Percentiles rank a stretch among this genome's conserved stretches.
Conservation (phyloP, 2,888 invertebrate genomes). For the Drosophila subquinaria region DNA sequence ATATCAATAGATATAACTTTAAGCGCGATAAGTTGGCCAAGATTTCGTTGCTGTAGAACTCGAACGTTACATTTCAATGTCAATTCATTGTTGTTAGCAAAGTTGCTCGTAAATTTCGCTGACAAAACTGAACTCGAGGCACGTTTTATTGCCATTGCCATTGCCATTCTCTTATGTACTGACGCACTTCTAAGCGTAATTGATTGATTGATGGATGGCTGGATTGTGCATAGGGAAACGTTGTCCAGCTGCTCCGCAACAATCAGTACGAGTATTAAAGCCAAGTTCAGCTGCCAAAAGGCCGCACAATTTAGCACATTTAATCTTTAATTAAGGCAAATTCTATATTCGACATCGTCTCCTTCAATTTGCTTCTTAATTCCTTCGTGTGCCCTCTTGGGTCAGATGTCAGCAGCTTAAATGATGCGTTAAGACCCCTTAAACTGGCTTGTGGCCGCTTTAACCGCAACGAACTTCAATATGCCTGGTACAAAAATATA, state of each 20-base stretch:
- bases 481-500: slow-evolving; percentile 16
- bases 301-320: slow-evolving; percentile 67
- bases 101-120: slow-evolving; percentile 72
- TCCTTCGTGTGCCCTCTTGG: slow-evolving; percentile 5
- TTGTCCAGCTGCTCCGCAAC: slow-evolving; percentile 30
- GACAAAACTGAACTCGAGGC: slow-evolving; percentile 62
- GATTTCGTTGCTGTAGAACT: neutral
- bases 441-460: slow-evolving; percentile 66
- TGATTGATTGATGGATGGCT: slow-evolving; percentile 73
- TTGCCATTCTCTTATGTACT: slow-evolving; percentile 37
- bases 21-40: slow-evolving; percentile 8
- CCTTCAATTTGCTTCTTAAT: neutral
- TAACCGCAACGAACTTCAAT: slow-evolving; percentile 67
- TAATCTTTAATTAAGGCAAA: slow-evolving; percentile 75
- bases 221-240: slow-evolving; percentile 8
- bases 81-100: slow-evolving; percentile 59
- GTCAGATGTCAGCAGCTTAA: slow-evolving; percentile 63
- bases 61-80: slow-evolving; percentile 34
- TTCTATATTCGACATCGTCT: neutral
- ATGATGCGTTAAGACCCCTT: slow-evolving; percentile 74
- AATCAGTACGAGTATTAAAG: slow-evolving; percentile 55
- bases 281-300: slow-evolving; percentile 38
- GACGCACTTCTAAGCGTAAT: slow-evolving; percentile 72
- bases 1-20: neutral
- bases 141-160: slow-evolving; percentile 57